These are phyloP conservation scores for Nezara viridula DNA, from an alignment of 2,888 invertebrate species.

Conservation along the genomic window DNA sequence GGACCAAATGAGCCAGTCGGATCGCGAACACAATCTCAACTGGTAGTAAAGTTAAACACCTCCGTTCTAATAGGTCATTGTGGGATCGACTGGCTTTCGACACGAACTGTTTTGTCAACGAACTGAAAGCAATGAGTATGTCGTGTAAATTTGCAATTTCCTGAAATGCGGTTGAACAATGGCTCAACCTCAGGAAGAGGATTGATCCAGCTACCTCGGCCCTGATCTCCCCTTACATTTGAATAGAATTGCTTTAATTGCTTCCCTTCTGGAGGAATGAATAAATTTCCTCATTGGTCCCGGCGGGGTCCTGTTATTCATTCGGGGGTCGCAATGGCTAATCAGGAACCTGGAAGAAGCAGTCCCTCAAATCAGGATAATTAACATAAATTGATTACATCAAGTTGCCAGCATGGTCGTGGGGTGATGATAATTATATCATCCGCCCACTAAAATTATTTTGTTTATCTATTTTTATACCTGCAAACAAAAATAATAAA, in stretches of 20 bases:
- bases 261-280: constrained; percentile 18
- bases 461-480: background rate
- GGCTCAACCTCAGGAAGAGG: constrained; percentile 13
- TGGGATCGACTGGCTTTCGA: background rate
- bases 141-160: constrained; percentile 35
- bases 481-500: too few relatives aligned
- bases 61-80: background rate
- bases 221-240: constrained; percentile 17
- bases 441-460: background rate
- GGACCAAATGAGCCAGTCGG: background rate
- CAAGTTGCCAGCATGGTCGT: background rate
- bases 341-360: background rate
- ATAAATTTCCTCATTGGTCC: constrained; percentile 16
- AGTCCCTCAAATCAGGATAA: background rate
- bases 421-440: background rate
- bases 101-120: constrained; percentile 19
- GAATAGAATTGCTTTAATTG: constrained; percentile 35
- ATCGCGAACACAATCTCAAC: background rate
- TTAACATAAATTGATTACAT: background rate
- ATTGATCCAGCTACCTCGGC: constrained; percentile 6
- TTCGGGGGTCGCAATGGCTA: background rate
- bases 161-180: constrained; percentile 23
- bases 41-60: background rate
- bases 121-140: constrained; percentile 17
- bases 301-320: background rate